phyloP scores from a whole-genome alignment of 2,113 vertebrate genomes.

The Heterotilapia buettikoferi region DNA sequence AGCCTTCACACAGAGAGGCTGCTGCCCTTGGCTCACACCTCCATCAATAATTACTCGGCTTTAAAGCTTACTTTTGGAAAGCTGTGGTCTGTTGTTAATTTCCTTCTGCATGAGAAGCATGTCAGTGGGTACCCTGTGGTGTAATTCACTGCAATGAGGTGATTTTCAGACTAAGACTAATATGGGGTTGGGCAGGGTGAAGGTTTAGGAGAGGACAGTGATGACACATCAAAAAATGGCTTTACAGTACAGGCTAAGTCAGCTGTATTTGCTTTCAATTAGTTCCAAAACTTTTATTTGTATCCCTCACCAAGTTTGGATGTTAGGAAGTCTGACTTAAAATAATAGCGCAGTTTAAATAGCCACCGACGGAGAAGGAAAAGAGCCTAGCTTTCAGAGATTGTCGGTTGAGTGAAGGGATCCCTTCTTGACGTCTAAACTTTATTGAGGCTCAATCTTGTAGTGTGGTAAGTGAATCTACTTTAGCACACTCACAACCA shows the following conservation, averaged over 20 bases:
- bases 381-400: not conserved
- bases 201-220: conserved; percentile 30
- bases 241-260: not conserved
- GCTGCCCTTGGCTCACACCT: conserved; percentile 24
- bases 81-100: not conserved
- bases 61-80: not conserved
- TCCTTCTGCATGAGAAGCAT: not conserved
- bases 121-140: not conserved
- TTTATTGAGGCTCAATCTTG: conserved; percentile 29
- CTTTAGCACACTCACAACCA: not conserved
- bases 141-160: conserved; percentile 8
- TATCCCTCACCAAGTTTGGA: not conserved
- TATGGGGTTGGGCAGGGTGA: conserved; percentile 22
- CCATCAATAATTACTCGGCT: conserved; percentile 32
- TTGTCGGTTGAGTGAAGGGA: conserved; percentile 1
- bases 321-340: not conserved
- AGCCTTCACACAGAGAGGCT: not conserved
- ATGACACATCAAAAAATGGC: conserved; percentile 29
- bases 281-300: not conserved
- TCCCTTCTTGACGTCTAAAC: conserved; percentile 20
- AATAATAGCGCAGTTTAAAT: not conserved
- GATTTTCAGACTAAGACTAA: conserved; percentile 44
- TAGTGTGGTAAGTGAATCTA: conserved; percentile 8
- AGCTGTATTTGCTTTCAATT: conserved; percentile 23
- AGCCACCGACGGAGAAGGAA: not conserved